Evolutionary conservation across 2,888 invertebrate genomes (phyloP), one percentile per base, ranked within the genome.

Genomic region (Volucella bombylans): DNA sequence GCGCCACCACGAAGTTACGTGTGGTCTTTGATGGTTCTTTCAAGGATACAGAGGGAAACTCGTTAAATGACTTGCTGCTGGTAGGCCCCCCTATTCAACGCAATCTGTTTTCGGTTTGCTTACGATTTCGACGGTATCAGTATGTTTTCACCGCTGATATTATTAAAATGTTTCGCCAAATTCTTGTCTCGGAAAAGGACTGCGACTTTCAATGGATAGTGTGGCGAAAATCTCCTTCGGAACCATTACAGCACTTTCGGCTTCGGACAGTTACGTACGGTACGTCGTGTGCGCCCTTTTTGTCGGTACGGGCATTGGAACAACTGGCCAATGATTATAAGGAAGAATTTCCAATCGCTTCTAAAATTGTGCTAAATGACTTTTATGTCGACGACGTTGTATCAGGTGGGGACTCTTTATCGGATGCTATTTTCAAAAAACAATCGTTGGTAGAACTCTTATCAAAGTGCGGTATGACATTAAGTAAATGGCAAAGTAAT

Each of bases 1-100:
- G 82, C 50, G 54, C 80, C 10, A 73, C 77, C 15, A 86, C 86
- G 2, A 87, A 82, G 68, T 77, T 67, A 15, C 68, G 83, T 1
- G 86, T 83, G 9, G 74, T 86, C 0, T 83, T 85, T 31, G 82
- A 86, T 31, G 85, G 81, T 1, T 62, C 71, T 3, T 61, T 38
- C 18, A 50, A 50, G 14, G 39, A 68, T 38, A 3, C 43, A 10
- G 14, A 45, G 14, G 68, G 68, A 4, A 43, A 38, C 8, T 54
- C 38, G 0, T 18, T 57, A 1, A 72, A 50, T 14, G 41, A 72
- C 4, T 45, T 31, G 2, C 14, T 72, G 6, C 8, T 61, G 41
- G 31, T 61, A 14, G 61, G 72, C 8, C 61, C 61, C 10, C 72
- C 72, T 12, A 72, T 62, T 31, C 69, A 69, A 57, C 45, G 49